Evolutionary conservation across 1,140 invertebrate genomes (phyloP), one percentile per base, ranked within the genome.

Genomic region (Drosophila miranda): DNA sequence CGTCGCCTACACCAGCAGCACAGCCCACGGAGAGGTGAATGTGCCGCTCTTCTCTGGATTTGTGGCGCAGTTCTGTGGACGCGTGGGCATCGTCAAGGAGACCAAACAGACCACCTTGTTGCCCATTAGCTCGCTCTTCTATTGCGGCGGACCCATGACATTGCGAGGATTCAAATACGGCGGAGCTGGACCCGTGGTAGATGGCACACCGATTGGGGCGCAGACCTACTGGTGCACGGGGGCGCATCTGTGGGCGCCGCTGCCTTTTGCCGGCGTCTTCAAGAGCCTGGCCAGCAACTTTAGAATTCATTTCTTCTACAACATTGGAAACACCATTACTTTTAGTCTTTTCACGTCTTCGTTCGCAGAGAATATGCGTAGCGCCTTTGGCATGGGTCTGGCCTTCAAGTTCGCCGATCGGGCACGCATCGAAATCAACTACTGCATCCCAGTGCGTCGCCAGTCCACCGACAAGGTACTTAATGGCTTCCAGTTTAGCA

Each of bases 351-450:
- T 43, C 8, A 41, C 14, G 23, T 0, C 0, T 53, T 23, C 28
- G 19, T 49, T 68, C 42, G 0, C 48, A 90, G 89, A 90, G 13
- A 87, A 90, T 38, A 81, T 90, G 88, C 80, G 90, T 19, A 89
- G 72, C 63, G 69, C 90, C 6, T 74, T 68, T 52, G 90, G 90
- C 30, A 60, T 91, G 55, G 90, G 90, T 19, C 38, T 91, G 26
- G 90, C 90, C 6, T 60, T 90, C 7, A 89, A 90, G 30, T 60
- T 91, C 56, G 90, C 88, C 4, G 88, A 90, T 64, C 70, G 88
- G 38, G 90, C 90, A n/a, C 84, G 90, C 26, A 90, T 91, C 34
- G 90, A 91, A 58, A 66, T 91, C 0, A 91, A 91, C 74, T 91
- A 91, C 54, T 91, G 90, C 54, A 52, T 90, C 42, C 90, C 90